These are phyloP conservation scores for Saturnia japonica DNA, from an alignment of 2,888 invertebrate genomes.

Conservation along the genomic window DNA sequence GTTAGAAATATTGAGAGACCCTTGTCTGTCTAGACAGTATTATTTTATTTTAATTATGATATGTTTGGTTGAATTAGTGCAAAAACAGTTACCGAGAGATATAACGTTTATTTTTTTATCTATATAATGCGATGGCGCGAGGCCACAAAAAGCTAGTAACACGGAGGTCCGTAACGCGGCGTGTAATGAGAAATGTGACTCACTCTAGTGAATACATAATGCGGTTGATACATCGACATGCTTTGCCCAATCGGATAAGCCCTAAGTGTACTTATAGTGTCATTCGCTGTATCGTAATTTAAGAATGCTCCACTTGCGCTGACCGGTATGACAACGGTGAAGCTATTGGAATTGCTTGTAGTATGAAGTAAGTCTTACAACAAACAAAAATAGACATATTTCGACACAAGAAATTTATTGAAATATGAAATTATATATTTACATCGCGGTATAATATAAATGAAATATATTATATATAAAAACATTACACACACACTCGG, in stretches of 20 bases:
- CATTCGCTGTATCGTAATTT: not conserved
- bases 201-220: constrained; percentile 21
- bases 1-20: not conserved
- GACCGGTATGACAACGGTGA: not conserved
- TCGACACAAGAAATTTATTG: too few relatives aligned
- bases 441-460: too few relatives aligned
- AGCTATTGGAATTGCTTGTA: not conserved
- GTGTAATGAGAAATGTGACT: constrained; percentile 36
- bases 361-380: not conserved
- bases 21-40: not conserved
- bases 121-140: constrained; percentile 2
- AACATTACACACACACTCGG: too few relatives aligned
- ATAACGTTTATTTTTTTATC: not conserved
- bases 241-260: not conserved
- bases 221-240: constrained; percentile 8
- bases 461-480: too few relatives aligned
- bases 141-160: constrained; percentile 2
- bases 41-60: not conserved
- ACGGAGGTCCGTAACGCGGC: constrained; percentile 21
- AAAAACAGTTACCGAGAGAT: constrained; percentile 1
- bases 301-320: not conserved
- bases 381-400: too few relatives aligned
- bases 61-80: not conserved
- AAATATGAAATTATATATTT: too few relatives aligned
- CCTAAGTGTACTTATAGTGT: not conserved